Percentiles rank a stretch among this genome's conserved stretches.
phyloP scores from a whole-genome alignment of 2,113 vertebrate species.

The Ameiurus melas region DNA sequence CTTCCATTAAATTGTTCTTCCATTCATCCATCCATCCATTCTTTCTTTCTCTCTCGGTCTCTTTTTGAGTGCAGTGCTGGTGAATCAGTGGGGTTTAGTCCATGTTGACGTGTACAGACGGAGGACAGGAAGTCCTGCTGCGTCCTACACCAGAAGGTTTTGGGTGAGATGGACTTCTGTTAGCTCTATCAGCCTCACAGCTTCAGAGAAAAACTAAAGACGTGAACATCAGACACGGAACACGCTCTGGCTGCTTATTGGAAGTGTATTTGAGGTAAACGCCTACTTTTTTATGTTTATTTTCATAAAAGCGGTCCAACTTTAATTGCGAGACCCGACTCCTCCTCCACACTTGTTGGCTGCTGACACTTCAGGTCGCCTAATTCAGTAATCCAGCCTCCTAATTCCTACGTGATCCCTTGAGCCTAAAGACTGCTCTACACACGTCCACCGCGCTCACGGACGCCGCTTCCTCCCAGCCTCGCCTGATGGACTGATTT shows the following conservation, averaged over 20 bases:
- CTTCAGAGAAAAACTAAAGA: not conserved
- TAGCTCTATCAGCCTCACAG: too few relatives aligned
- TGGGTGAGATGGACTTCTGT: not conserved
- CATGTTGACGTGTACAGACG: not conserved
- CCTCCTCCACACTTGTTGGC: not conserved
- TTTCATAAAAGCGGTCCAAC: not conserved
- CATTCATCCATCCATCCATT: not conserved
- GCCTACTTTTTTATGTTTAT: not conserved
- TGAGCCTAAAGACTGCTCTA: slow-evolving; percentile 13
- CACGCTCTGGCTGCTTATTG: not conserved
- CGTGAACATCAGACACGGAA: not conserved
- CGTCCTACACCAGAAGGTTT: not conserved
- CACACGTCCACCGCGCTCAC: slow-evolving; percentile 10
- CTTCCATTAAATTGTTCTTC: too few relatives aligned
- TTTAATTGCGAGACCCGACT: not conserved
- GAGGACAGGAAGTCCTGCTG: not conserved
- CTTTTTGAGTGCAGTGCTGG: not conserved
- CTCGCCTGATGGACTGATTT: slow-evolving; percentile 28
- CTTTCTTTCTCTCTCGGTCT: not conserved
- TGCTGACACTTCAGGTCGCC: not conserved
- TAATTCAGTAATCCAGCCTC: slow-evolving; percentile 24
- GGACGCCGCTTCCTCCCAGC: slow-evolving; percentile 30
- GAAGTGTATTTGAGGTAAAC: not conserved
- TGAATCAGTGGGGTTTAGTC: too few relatives aligned
- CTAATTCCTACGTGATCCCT: slow-evolving; percentile 29